Evolutionary conservation across 2,113 vertebrate species (phyloP).

Genomic region (Trogon melanurus): DNA sequence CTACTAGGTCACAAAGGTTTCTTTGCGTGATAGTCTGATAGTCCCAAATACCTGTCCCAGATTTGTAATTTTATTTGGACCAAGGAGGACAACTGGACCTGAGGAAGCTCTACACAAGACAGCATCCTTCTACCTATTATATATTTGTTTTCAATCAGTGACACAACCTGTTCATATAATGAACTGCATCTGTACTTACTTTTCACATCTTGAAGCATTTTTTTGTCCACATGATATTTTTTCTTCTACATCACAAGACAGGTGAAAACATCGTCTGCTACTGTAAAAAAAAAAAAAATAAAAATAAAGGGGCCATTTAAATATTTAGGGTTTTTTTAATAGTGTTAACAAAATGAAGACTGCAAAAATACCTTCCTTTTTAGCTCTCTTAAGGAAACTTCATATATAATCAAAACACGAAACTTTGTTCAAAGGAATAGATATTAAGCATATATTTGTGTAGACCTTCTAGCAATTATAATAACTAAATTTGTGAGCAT

Average conservation of each 20-base stretch:
- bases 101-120: not conserved
- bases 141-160: not conserved
- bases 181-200: not conserved
- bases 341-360: not conserved
- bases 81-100: no score
- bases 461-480: not conserved
- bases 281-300: not conserved
- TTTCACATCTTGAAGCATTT: not conserved
- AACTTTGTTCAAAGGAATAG: not conserved
- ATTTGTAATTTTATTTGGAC: not conserved
- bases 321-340: not conserved
- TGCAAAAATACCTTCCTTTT: not conserved
- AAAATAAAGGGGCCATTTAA: not conserved
- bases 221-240: not conserved
- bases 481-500: not conserved
- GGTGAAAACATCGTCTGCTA: no score
- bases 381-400: not conserved
- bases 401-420: not conserved
- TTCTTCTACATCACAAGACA: no score
- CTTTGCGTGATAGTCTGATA: accelerated
- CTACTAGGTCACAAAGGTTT: not conserved
- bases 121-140: not conserved
- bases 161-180: not conserved
- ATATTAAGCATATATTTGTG: not conserved
- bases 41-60: accelerated